phyloP scores from a whole-genome alignment of 2,888 invertebrate genomes.

The Tortrix viridana region DNA sequence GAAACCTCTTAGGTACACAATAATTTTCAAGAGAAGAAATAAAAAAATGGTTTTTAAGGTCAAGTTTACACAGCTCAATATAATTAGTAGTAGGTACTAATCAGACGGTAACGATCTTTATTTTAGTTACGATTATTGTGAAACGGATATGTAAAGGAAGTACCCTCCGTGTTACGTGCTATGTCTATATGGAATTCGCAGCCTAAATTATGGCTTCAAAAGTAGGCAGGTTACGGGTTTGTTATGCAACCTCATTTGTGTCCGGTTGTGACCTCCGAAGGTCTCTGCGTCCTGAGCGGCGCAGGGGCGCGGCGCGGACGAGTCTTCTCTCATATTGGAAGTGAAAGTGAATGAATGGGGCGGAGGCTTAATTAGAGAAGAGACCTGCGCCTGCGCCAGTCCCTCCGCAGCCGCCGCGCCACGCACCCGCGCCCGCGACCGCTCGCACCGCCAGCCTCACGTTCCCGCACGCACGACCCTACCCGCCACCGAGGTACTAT shows the following conservation, averaged over 20 bases:
- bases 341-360: conserved; percentile 84
- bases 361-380: conserved; percentile 84
- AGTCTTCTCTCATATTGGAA: conserved; percentile 79
- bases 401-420: conserved; percentile 73
- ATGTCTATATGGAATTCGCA: conserved; percentile 24
- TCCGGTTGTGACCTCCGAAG: conserved; percentile 81
- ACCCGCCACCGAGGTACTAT: conserved; percentile 35
- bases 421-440: conserved; percentile 62
- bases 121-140: too few species aligned
- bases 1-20: too few species aligned
- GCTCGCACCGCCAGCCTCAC: conserved; percentile 10
- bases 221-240: conserved; percentile 55
- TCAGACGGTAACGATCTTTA: neutral
- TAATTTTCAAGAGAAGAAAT: too few species aligned
- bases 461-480: conserved; percentile 24
- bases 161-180: conserved; percentile 14
- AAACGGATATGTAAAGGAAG: neutral
- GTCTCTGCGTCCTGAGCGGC: conserved; percentile 66
- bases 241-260: conserved; percentile 59
- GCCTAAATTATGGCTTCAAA: conserved; percentile 29
- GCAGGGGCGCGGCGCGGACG: conserved; percentile 69
- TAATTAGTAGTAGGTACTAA: neutral
- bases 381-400: conserved; percentile 77
- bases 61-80: too few species aligned
- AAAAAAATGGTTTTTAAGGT: too few species aligned